Evolutionary conservation across 2,113 vertebrate species (phyloP), one percentile per base, ranked within the genome.

Genomic region (Halcyon senegalensis): DNA sequence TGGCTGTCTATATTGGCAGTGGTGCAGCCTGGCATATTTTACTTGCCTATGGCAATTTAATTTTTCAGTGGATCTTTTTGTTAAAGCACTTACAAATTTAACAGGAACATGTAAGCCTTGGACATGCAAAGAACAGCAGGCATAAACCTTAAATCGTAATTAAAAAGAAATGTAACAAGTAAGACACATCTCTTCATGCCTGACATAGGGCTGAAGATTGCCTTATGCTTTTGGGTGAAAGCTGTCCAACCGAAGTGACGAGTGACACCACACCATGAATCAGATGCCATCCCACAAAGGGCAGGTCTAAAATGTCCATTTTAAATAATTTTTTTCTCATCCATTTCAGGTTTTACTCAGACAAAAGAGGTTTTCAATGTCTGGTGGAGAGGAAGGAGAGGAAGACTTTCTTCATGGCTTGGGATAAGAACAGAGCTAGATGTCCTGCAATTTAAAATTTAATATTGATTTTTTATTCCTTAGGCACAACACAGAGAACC

Each of bases 31-130:
- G 70, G 35, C 68, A 91, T 63, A 21, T 77, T 92, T 88, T 60
- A 72, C 35, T 92, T 79, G 80, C 67, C 74, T 73, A 31, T 82
- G 70, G 80, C 74, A 79, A 82, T 75, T 87, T 73, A 85, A 44
- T 50, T 89, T 93, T 86, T 94, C 73, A 90, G 62, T 63, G 63
- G 56, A 11, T 67, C 35, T 56, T 93, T 84, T 64, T 50, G 84
- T 81, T 81, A 84, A 78, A 87, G 39, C 46, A 46, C 68, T 87
- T 62, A 27, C 23, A 90, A 78, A 84, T 80, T 33, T 70, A 75
- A 35, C 48, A 82, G 73, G 87, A 93, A 67, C 8, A 75, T 81
- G 23, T 48, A 64, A 58, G 24, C n/a, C 39, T 78, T 60, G 17
- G 66, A 59, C 16, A 55, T 7, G 11, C 1, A 1, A 89, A 80